These are phyloP conservation scores for Drosophila nikananu DNA, from an alignment of 1,140 invertebrate species.

Conservation along the genomic window DNA sequence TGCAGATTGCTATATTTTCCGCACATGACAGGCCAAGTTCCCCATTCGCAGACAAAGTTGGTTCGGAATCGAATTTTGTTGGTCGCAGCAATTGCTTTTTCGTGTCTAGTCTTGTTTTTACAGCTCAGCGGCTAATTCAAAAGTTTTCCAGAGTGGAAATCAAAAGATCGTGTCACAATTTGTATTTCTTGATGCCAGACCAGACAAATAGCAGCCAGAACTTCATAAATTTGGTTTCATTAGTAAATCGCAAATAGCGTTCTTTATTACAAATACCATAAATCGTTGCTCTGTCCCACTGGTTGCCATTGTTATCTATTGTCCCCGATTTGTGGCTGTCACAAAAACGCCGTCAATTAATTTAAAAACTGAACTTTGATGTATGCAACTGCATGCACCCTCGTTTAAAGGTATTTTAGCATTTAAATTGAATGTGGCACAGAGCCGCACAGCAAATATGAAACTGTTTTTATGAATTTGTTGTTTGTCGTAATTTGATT, in stretches of 20 bases:
- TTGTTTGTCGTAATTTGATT: constrained; percentile 67
- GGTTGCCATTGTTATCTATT: constrained; percentile 23
- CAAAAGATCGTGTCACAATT: constrained; percentile 40
- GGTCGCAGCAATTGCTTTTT: constrained; percentile 57
- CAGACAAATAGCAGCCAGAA: constrained; percentile 25
- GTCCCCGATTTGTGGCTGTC: constrained; percentile 40
- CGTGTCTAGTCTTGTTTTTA: constrained; percentile 44
- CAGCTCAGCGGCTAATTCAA: constrained; percentile 65
- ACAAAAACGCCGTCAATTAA: constrained; percentile 71
- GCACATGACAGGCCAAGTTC: constrained; percentile 43
- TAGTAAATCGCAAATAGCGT: not conserved
- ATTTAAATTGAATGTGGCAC: constrained; percentile 53
- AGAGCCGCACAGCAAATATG: constrained; percentile 17
- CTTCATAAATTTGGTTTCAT: constrained; percentile 6
- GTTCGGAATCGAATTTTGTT: constrained; percentile 52
- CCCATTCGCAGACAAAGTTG: constrained; percentile 49
- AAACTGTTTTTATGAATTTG: constrained; percentile 46
- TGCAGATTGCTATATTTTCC: constrained; percentile 42
- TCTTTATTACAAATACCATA: not conserved
- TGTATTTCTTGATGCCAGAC: constrained; percentile 18
- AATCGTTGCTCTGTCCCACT: constrained; percentile 2
- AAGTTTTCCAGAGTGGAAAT: constrained; percentile 62
- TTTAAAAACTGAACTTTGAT: constrained; percentile 50
- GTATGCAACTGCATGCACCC: constrained; percentile 10
- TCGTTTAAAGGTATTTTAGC: constrained; percentile 49